Conservation (phyloP, 2,113 vertebrate genomes). For the Tetraodon nigroviridis region DNA sequence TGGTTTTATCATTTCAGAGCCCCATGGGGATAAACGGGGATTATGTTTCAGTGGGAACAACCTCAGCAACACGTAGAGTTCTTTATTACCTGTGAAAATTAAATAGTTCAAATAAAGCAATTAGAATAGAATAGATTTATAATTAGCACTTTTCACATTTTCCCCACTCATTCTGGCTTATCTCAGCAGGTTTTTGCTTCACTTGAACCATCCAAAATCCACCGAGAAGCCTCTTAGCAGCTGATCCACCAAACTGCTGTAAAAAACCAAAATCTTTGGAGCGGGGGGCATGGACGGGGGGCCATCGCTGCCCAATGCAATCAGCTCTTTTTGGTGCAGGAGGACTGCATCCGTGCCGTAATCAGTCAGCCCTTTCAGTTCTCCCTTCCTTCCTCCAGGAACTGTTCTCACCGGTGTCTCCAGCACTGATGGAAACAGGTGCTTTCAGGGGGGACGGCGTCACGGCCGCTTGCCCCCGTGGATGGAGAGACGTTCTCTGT, state of each 20-base stretch:
- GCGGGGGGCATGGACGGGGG: not conserved
- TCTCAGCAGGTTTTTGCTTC: slow-evolving; percentile 1
- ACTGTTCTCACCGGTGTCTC: slow-evolving; percentile 24
- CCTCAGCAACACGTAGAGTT: not conserved
- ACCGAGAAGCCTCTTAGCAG: slow-evolving; percentile 15
- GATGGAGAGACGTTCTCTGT: slow-evolving; percentile 11
- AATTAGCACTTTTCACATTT: not conserved
- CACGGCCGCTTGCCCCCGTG: slow-evolving; percentile 12
- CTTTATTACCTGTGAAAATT: slow-evolving; percentile 2
- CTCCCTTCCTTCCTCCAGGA: slow-evolving; percentile 5
- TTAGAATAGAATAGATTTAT: no score
- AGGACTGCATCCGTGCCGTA: slow-evolving; percentile 23
- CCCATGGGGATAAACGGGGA: slow-evolving; percentile 1
- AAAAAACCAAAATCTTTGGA: not conserved
- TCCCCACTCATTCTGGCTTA: not conserved
- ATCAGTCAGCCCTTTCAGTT: slow-evolving; percentile 31
- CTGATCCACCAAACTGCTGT: not conserved
- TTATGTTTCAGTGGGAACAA: not conserved
- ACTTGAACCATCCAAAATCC: slow-evolving; percentile 26
- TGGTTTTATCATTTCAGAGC: slow-evolving; percentile 13
- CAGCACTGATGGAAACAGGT: not conserved
- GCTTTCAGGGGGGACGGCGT: slow-evolving; percentile 23
- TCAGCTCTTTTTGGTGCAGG: slow-evolving; percentile 18
- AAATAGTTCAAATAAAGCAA: slow-evolving; percentile 12
- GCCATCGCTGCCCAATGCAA: slow-evolving; percentile 8